Base-by-base conservation (phyloP, 2,797 vertebrate species). In the Rhinella marina region DNA sequence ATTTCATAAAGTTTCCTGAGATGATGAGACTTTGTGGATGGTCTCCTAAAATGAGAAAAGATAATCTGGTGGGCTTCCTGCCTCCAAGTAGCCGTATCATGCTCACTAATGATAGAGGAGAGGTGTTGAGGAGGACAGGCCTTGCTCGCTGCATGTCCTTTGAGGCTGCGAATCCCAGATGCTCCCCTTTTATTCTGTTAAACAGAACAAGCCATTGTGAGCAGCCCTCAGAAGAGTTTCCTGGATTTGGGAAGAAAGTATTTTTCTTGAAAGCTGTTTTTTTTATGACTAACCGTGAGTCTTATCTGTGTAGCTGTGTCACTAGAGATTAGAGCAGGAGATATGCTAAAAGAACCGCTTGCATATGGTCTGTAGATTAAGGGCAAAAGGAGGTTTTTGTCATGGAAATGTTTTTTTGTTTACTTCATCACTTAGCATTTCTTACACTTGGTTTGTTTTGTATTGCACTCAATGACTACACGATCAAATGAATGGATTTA, bases 371-470 rank as follows among this genome's bases (percentile, higher is more conserved):
- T 94, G 93, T 92, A 95, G 95, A 95, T 96, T 95, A 95, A 92
- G 95, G 94, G 96, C 96, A 96, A 75, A 96, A 96, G 95, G 95
- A 94, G 94, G 93, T 95, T 98, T 97, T 98, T 99, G 97, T 98
- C 93, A 98, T 98, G 97, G 96, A 98, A 98, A 98, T 98, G 92
- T 21, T 32, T 94, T 96, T 94, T 97, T 97, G 96, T 98, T 98
- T 97, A 96, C 95, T 96, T 96, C 95, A 96, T 96, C 96, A 97
- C 97, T 96, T 96, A 97, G 96, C 97, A 97, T 97, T 96, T 97
- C 95, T 96, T 96, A 97, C 97, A 97, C 96, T 97, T 97, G 95
- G 97, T 96, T 97, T 98, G 96, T 97, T 97, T 96, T 96, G 95
- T 97, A 97, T 97, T 92, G 93, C 94, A 93, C 95, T 96, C 96